Evolutionary conservation across 2,888 invertebrate genomes (phyloP).

Genomic region (Anagyrus pseudococci): DNA sequence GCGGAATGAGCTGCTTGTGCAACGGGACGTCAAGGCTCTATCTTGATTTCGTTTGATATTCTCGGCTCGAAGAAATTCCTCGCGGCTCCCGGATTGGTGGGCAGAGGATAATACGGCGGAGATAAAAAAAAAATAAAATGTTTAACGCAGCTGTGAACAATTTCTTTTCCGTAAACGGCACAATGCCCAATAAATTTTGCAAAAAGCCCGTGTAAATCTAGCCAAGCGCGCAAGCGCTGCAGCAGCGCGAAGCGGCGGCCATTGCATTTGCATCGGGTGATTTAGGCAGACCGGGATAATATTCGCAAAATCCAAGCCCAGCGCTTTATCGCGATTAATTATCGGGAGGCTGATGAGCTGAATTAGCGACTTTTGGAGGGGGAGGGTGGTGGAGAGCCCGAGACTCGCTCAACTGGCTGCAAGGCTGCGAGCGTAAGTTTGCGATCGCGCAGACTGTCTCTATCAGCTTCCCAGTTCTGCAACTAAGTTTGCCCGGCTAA

Average conservation of each 20-base stretch:
- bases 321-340: not conserved
- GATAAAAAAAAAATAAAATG: not conserved
- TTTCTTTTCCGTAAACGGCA: not conserved
- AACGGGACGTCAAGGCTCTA: not conserved
- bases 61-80: not conserved
- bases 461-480: too few species aligned
- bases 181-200: not conserved
- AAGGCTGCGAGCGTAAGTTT: too few species aligned
- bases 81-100: not conserved
- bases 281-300: not conserved
- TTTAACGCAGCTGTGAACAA: not conserved
- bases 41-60: not conserved
- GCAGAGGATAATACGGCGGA: not conserved
- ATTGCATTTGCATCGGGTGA: slow-evolving; percentile 2
- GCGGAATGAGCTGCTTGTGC: not conserved
- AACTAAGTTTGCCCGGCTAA: too few species aligned
- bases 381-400: too few species aligned
- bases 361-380: not conserved
- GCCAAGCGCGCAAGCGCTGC: not conserved
- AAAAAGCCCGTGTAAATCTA: not conserved
- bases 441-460: too few species aligned
- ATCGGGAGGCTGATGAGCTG: not conserved
- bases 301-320: not conserved
- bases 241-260: not conserved
- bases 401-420: too few species aligned